Base-by-base conservation (phyloP, 2,797 vertebrate species). In the Syngnathus acus region DNA sequence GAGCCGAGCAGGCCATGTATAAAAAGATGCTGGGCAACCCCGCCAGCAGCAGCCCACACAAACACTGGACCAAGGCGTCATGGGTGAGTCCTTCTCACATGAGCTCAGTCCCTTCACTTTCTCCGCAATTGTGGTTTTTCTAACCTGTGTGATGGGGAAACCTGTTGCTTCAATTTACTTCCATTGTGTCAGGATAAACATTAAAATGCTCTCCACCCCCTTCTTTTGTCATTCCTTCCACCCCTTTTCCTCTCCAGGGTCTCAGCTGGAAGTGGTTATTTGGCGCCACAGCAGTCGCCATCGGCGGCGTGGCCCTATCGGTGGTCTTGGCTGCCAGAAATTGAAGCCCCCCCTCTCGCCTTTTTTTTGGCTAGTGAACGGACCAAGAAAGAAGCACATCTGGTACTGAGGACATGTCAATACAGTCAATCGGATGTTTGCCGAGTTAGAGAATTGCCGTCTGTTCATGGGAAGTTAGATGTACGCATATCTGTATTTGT, bases 231-330 rank as follows among this genome's bases (percentile, higher is more conserved):
- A 32, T 39, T 14, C 38, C 11, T 65, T 68, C 53, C 62, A 4
- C 60, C 57, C 17, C 61, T 62, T 64, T 65, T 51, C 69, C 67
- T 77, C 64, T 69, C 5, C 79, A 98, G 96, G 91, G 91, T 71
- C 89, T 98, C 76, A 96, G 94, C 45, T 99, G 97, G 97, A 99
- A 98, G 86, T 98, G 95, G 96, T 92, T 99, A 59, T 99, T 99
- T 0, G 95, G 96, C 0, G 95, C 97, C 0, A 96, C 96, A 0
- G 95, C 95, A 0, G 93, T 98, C 17, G 97, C 96, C 11, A 92
- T 99, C 0, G 97, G 97, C 0, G 95, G 97, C 0, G 94, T 99
- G 73, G 97, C 95, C n/a, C 86, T 99, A 79, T 98, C 97, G 0
- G 95, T 99, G 42, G 93, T 97, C 87, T 95, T 98, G 38, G 96